Evolutionary conservation across 2,888 invertebrate genomes (phyloP).

Genomic region (Leucozona laternaria): DNA sequence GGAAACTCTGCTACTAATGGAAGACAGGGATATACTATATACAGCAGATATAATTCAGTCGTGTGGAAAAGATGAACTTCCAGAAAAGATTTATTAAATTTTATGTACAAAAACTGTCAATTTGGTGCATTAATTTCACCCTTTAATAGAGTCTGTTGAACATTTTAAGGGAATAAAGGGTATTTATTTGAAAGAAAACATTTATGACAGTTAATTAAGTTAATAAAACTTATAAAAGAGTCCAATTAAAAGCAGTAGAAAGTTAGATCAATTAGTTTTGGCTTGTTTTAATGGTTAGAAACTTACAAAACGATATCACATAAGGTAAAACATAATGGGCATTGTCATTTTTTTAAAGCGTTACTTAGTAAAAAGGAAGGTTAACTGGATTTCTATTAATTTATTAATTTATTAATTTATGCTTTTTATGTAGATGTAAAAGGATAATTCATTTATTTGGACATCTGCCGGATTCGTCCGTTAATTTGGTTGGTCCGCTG

Average conservation of each 20-base stretch:
- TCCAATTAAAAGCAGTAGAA: background rate
- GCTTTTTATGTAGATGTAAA: too few species aligned
- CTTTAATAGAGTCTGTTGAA: constrained; percentile 9
- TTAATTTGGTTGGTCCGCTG: too few species aligned
- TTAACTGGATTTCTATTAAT: too few species aligned
- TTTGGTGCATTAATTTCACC: constrained; percentile 7
- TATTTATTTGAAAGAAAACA: background rate
- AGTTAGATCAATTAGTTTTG: background rate
- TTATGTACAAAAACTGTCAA: constrained; percentile 14
- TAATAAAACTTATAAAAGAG: background rate
- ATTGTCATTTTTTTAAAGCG: too few species aligned
- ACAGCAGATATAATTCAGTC: background rate
- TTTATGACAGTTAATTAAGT: background rate
- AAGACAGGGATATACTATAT: too few species aligned
- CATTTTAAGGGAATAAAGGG: background rate
- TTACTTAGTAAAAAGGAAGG: too few species aligned
- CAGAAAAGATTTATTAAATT: constrained; percentile 2
- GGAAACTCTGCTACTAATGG: background rate
- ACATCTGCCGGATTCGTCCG: too few species aligned
- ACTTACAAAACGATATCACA: too few species aligned
- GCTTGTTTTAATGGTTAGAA: background rate
- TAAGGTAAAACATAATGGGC: too few species aligned
- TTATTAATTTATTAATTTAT: too few species aligned
- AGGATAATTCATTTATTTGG: too few species aligned
- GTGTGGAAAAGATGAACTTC: constrained; percentile 11